Conservation (phyloP, 2,888 invertebrate genomes). For the Crioceris asparagi region DNA sequence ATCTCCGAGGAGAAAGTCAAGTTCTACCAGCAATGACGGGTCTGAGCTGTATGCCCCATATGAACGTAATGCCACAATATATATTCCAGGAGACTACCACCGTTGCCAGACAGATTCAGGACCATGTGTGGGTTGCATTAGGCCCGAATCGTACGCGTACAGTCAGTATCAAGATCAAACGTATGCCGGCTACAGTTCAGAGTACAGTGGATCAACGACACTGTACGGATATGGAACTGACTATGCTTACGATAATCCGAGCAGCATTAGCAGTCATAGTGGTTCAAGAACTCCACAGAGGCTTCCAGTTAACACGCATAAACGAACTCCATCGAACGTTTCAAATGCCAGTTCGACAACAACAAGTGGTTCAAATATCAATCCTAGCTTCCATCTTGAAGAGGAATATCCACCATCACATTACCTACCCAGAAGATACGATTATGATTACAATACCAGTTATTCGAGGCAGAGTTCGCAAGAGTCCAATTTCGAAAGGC, state of each 20-base stretch:
- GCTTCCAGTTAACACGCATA: conserved; percentile 45
- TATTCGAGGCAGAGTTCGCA: conserved; percentile 32
- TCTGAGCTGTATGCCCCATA: conserved; percentile 44
- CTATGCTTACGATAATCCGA: conserved; percentile 49
- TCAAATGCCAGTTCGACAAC: conserved; percentile 49
- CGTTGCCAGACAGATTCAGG: conserved; percentile 29
- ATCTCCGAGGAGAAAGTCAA: conserved; percentile 63
- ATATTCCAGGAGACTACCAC: conserved; percentile 37
- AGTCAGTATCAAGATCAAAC: conserved; percentile 27
- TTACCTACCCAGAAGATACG: conserved; percentile 32
- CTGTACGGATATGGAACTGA: conserved; percentile 37
- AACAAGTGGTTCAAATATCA: conserved; percentile 47
- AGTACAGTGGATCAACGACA: conserved; percentile 34
- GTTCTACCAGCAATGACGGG: conserved; percentile 59
- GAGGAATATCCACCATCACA: conserved; percentile 45
- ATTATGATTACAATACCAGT: background rate
- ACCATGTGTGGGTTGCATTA: conserved; percentile 28
- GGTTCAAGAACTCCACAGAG: conserved; percentile 37
- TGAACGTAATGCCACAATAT: conserved; percentile 41
- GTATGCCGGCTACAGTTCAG: conserved; percentile 33
- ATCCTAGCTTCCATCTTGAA: conserved; percentile 52
- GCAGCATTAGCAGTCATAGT: conserved; percentile 39
- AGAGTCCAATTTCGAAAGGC: conserved; percentile 45
- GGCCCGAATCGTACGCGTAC: conserved; percentile 24
- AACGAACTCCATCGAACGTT: conserved; percentile 69